A percentile compares a stretch with the other conserved stretches of the same genome.
phyloP scores from a whole-genome alignment of 2,113 vertebrate species.

The Urocolius indicus region DNA sequence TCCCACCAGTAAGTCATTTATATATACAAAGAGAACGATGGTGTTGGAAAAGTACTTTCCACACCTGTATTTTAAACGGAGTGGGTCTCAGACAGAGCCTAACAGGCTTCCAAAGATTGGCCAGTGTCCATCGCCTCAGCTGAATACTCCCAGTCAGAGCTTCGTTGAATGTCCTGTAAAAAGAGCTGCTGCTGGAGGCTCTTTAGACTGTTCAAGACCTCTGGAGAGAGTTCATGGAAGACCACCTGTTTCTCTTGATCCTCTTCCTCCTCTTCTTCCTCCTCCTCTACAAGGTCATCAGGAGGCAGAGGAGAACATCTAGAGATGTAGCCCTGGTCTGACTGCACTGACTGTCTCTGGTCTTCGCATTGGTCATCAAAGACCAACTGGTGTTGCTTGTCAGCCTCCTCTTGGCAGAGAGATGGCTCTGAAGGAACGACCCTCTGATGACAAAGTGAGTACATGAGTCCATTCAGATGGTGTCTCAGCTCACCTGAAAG shows the following conservation, averaged over 20 bases:
- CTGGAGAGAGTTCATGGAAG: conserved; percentile 36
- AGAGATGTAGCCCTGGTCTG: conserved; percentile 92
- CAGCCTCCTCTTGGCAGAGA: conserved; percentile 22
- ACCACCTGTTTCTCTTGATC: not conserved
- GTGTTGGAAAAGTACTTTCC: not conserved
- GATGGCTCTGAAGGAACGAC: not conserved
- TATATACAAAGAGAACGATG: not conserved
- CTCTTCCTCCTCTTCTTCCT: not conserved
- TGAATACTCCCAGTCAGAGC: conserved; percentile 35
- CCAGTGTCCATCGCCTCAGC: not conserved
- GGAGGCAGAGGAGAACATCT: conserved; percentile 77
- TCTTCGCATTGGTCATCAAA: conserved; percentile 61
- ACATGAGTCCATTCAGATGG: conserved; percentile 52
- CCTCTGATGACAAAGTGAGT: conserved; percentile 58
- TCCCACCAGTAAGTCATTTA: not conserved
- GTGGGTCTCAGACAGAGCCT: not conserved
- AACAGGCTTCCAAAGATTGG: not conserved
- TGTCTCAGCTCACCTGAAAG: conserved; percentile 9
- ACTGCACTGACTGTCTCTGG: conserved; percentile 82
- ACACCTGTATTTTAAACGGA: not conserved
- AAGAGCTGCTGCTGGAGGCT: conserved; percentile 82
- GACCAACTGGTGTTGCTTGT: conserved; percentile 49
- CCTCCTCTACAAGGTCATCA: conserved; percentile 51
- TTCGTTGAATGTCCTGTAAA: conserved; percentile 74
- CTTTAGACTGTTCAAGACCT: conserved; percentile 77